Conservation (phyloP, 2,888 invertebrate genomes). For the Archaeoteleia sp. region DNA sequence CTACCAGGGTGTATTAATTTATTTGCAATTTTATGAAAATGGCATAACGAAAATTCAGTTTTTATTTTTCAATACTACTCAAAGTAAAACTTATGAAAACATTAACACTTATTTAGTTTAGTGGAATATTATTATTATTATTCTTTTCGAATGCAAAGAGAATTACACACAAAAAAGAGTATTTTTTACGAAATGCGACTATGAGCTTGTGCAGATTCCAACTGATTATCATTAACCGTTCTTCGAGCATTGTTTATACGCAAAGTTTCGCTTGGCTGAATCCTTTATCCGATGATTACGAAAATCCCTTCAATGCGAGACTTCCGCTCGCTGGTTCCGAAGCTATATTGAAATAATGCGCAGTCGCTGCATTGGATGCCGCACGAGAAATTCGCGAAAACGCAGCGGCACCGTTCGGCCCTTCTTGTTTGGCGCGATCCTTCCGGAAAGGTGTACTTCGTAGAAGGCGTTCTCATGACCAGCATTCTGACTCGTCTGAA, state of each 20-base stretch:
- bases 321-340: background rate
- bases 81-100: no score
- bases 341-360: background rate
- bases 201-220: background rate
- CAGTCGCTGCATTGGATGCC: no score
- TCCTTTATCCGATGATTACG: conserved; percentile 16
- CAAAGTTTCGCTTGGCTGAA: conserved; percentile 19
- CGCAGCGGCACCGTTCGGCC: background rate
- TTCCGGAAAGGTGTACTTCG: conserved; percentile 14
- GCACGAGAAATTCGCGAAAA: no score
- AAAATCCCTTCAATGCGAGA: conserved; percentile 14
- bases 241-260: conserved; percentile 13
- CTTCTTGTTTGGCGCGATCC: conserved; percentile 8
- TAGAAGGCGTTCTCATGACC: conserved; percentile 21
- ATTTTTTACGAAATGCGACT: no score
- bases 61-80: no score
- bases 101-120: no score
- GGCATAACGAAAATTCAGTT: no score
- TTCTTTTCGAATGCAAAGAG: no score
- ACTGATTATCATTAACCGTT: conserved; percentile 13
- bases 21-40: no score
- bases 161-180: no score
- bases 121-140: no score
- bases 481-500: conserved; percentile 38
- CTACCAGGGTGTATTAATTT: no score